Percentiles rank a stretch among this genome's conserved stretches.
phyloP scores from a whole-genome alignment of 2,797 vertebrate genomes.

The Phrynocephalus vlangalii region DNA sequence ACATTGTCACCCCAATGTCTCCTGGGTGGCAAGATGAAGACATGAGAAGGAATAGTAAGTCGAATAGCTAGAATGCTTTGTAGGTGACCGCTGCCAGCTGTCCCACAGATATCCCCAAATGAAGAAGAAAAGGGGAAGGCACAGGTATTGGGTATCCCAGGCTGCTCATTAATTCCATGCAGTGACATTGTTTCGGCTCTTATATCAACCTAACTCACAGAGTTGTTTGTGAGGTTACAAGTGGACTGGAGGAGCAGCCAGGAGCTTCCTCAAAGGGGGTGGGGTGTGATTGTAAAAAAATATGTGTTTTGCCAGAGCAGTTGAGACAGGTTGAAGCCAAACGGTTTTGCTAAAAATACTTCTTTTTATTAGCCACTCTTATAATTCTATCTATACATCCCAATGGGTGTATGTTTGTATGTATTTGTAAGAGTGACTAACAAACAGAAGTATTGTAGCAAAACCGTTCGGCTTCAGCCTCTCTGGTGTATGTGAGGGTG shows the following conservation, averaged over 20 bases:
- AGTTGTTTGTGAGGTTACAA: background rate
- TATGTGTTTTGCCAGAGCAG: background rate
- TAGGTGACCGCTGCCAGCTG: background rate
- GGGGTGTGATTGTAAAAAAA: background rate
- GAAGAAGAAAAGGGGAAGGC: background rate
- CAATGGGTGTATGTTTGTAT: no score
- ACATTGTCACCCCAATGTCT: slow-evolving; percentile 5
- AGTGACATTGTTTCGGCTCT: background rate
- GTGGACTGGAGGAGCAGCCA: background rate
- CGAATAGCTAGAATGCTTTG: no score
- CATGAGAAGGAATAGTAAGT: background rate
- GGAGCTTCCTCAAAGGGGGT: background rate
- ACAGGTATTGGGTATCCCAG: background rate
- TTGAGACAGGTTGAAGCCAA: background rate
- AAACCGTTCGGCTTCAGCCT: background rate
- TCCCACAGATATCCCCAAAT: background rate
- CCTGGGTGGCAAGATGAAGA: background rate
- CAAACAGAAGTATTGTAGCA: no score
- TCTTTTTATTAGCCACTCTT: no score
- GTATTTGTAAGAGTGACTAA: no score
- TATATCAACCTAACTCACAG: background rate
- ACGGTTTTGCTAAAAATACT: no score
- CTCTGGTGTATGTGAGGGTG: no score
- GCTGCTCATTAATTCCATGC: background rate
- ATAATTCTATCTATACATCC: no score